These are phyloP conservation scores for Himalopsyche tibetana DNA, from an alignment of 2,888 invertebrate species.

Conservation along the genomic window DNA sequence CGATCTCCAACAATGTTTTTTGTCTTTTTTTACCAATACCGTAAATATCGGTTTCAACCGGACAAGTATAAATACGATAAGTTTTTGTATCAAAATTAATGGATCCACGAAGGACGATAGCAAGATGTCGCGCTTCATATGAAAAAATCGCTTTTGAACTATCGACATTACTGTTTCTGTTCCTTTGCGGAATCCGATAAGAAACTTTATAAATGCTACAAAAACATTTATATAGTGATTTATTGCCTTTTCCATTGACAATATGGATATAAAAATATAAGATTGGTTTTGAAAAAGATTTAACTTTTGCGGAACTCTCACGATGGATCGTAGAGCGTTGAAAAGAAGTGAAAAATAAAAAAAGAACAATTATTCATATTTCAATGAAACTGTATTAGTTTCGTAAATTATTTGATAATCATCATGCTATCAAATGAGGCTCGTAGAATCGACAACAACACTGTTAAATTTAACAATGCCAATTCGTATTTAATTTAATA, in stretches of 20 bases:
- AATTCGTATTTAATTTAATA: too few relatives aligned
- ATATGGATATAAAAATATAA: constrained; percentile 25
- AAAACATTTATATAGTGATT: constrained; percentile 35
- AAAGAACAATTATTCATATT: too few relatives aligned
- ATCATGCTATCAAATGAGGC: too few relatives aligned
- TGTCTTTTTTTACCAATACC: constrained; percentile 31
- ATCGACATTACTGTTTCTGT: constrained; percentile 42
- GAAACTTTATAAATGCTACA: constrained; percentile 40
- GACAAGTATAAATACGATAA: constrained; percentile 60
- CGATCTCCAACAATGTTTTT: constrained; percentile 22
- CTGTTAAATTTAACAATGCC: too few relatives aligned
- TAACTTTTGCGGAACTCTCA: too few relatives aligned
- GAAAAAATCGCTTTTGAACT: constrained; percentile 42
- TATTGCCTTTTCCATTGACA: constrained; percentile 11
- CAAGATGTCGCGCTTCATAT: constrained; percentile 46
- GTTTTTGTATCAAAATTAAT: constrained; percentile 47
- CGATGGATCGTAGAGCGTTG: too few relatives aligned
- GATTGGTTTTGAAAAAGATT: not conserved
- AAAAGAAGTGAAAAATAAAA: too few relatives aligned
- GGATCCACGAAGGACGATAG: constrained; percentile 53
- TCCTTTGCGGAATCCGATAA: constrained; percentile 27
- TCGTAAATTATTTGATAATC: too few relatives aligned
- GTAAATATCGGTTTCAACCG: constrained; percentile 34
- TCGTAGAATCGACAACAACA: too few relatives aligned
- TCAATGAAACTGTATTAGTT: too few relatives aligned